A percentile compares a stretch with the other conserved stretches of the same genome.
Evolutionary conservation across 2,888 invertebrate genomes (phyloP).

Genomic region (Pandemis heparana): DNA sequence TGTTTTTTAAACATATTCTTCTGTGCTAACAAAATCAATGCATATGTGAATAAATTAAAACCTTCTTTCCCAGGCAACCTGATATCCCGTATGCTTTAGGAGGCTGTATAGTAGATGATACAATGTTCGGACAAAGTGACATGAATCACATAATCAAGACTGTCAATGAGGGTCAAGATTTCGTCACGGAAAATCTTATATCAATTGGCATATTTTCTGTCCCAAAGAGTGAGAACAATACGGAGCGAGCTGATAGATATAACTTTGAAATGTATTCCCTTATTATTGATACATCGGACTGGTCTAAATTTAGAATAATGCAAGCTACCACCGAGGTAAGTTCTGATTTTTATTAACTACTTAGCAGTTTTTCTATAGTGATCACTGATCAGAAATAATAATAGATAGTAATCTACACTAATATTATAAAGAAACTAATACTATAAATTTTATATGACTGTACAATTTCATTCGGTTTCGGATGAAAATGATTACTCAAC

Average conservation of each 20-base stretch:
- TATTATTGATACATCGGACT: conserved; percentile 69
- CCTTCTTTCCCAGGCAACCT: conserved; percentile 67
- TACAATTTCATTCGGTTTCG: no score
- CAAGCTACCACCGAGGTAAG: conserved; percentile 69
- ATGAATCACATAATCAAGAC: conserved; percentile 62
- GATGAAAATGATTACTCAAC: no score
- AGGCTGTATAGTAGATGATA: conserved; percentile 78
- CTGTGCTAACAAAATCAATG: no score
- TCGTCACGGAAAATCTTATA: conserved; percentile 69
- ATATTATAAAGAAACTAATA: no score
- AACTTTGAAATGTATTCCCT: conserved; percentile 77
- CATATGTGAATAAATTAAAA: neutral
- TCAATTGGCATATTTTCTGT: conserved; percentile 74
- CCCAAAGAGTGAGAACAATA: conserved; percentile 55
- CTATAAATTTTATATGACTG: no score
- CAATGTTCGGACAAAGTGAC: conserved; percentile 60
- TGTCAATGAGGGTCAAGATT: conserved; percentile 60
- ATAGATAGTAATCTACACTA: no score
- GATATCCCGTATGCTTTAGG: conserved; percentile 76
- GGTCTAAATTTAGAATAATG: conserved; percentile 70
- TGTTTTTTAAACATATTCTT: no score
- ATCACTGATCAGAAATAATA: no score
- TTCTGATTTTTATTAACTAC: neutral
- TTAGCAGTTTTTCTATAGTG: no score
- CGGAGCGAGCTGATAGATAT: conserved; percentile 50